Evolutionary conservation across 2,113 vertebrate genomes (phyloP), one percentile per base, ranked within the genome.

Genomic region (Glaucomys volans): DNA sequence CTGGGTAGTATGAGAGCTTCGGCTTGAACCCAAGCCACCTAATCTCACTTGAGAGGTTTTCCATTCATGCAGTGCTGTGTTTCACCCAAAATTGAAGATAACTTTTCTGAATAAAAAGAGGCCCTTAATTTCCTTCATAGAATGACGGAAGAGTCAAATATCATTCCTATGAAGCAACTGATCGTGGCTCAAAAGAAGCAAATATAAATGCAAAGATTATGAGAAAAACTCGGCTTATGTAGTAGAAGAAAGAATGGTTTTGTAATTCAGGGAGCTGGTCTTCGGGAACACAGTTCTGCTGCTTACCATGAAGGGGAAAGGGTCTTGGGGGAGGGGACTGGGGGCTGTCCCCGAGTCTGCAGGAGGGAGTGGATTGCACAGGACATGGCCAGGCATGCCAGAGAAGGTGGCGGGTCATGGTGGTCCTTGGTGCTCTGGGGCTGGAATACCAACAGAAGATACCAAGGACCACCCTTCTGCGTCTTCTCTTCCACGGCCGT

Each of bases 171-270:
- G 22, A 90, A 90, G 81, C 87, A 72, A 72, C 4, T 94, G 37
- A 52, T 22, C 72, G 67, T 72, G 72, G 81, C 30, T 85, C 85
- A 57, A 67, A 90, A 76, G 84, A 95, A 94, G 76, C 47, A 79
- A 81, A 64, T 74, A 40, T 62, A 92, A 85, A 87, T 69, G 94
- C 69, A 91, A 74, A 93, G 93, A 85, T 76, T 66, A 44, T 30
- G 52, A 47, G 93, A 75, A 83, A 47, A 75, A 54, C 40, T 50
- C n/a, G 66, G 52, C 30, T 9, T 14, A 44, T 22, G 18, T 18
- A 50, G 75, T 62, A 44, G n/a, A 85, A 71, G 87, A 37, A 42
- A 69, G 28, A 91, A 54, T 42, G 35, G 59, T 14, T 42, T 77
- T 26, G 26, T n/a, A 35, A 66, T 40, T 67, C 28, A 37, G 77